Base-by-base conservation (phyloP, 2,113 vertebrate species). In the Rutilus rutilus region DNA sequence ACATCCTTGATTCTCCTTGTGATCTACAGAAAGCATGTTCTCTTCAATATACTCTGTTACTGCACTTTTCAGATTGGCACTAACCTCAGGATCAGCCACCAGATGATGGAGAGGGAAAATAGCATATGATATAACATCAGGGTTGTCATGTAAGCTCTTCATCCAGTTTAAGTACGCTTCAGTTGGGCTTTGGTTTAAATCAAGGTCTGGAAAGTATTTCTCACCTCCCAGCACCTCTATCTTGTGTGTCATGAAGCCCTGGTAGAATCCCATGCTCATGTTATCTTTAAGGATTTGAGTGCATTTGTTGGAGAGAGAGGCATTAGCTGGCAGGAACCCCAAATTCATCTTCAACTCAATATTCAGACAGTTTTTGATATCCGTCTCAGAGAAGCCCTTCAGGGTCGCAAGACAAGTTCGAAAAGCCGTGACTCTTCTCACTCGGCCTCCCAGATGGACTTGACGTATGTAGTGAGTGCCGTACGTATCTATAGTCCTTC, bases 401-500 rank as follows among this genome's bases (percentile, higher is more conserved):
- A 95, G 84, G 10, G 94, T 93, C 25, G 93, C 94, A 86, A 95
- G 86, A 89, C 96, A 96, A 6, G 94, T 96, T 76, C 92, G 92
- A 83, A 95, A 94, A 23, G 95, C 95, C 0, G 95, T 96, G 90
- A 96, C 90, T 45, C 93, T 87, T 86, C 80, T 92, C 59, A 95
- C 93, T 42, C 92, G 93, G 19, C 95, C 96, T 5, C 96, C 96
- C 9, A 96, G 93, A 23, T 94, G 91, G 57, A 95, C 94, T 86
- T 93, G 94, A n/a, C 90, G 92, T 80, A 95, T 94, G 79, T 94
- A 96, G 86, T 96, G 96, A 8, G 96, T 96, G 45, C 96, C 96
- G 15, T 95, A 96, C 33, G 91, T 95, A 86, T 93, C 89, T 77
- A 96, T 94, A 11, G 95, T 89, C 0, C 90, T 89, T 52, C 89